Base-by-base conservation (phyloP, 1,140 invertebrate species). In the Neodiprion lecontei region DNA sequence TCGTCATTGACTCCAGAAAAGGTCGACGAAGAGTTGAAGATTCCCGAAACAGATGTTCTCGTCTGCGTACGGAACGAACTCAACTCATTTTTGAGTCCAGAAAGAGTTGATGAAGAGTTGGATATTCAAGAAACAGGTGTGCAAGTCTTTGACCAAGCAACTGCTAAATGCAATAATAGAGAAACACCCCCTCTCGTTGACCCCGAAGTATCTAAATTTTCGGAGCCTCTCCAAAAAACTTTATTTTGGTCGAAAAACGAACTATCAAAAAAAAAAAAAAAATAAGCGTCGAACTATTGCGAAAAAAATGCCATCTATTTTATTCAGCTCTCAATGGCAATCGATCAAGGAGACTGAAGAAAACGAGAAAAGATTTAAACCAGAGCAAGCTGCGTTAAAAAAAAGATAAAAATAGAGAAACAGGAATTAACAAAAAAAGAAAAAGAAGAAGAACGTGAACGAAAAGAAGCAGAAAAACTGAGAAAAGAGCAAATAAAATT, bases 381-480 rank as follows among this genome's bases (percentile, higher is more conserved):
- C 50, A 53, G 50, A 53, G n/a, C 50, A 53, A 53, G n/a, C n/a
- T 53, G 50, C 50, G 50, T 11, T 53, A 1, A 53, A 53, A 53
- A 53, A 53, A n/a, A 21, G 17, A 21, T 21, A 21, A 21, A 21
- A 21, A 21, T 21, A 21, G 17, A 21, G 17, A 21, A 53, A 53
- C 50, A 53, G n/a, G 50, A 53, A 53, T 53, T 53, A 53, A 53
- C 50, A 11, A 53, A 53, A 53, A 53, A 53, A 53, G 50, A 53
- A 53, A 53, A 53, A 53, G 50, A 53, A 53, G 50, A 53, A 53
- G 8, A 61, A 61, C 53, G 53, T 61, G 8, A 61, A 61, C 53
- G 8, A 17, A 11, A 61, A 7, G 53, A 61, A 61, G 53, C 9
- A 5, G 53, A 9, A 61, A 9, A 61, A 61, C 53, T 61, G 28